Conservation (phyloP, 2,797 vertebrate genomes). For the Thalassophryne amazonica region DNA sequence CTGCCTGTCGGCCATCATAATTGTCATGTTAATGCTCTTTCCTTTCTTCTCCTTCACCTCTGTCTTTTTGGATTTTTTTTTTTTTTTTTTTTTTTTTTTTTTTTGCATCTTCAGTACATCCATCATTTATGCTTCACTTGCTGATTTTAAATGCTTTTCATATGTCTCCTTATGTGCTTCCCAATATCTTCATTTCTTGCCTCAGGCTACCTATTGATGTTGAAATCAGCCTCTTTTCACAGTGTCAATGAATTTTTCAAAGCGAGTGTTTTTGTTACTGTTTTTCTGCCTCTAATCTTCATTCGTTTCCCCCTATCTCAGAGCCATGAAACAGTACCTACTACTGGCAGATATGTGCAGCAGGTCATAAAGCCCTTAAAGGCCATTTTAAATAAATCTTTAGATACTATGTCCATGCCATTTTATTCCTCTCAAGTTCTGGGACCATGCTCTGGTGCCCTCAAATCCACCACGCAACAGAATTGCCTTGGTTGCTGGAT, state of each 20-base stretch:
- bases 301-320: neutral
- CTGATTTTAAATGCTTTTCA: neutral
- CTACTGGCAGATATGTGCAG: too few relatives aligned
- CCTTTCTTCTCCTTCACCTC: conserved; percentile 1
- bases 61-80: neutral
- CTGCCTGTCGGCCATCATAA: neutral
- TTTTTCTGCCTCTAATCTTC: neutral
- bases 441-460: too few relatives aligned
- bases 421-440: too few relatives aligned
- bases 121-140: neutral
- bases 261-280: neutral
- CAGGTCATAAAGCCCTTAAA: too few relatives aligned
- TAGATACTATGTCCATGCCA: too few relatives aligned
- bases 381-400: too few relatives aligned
- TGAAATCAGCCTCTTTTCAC: neutral
- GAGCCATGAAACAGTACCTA: too few relatives aligned
- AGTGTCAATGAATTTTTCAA: neutral
- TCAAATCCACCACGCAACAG: too few relatives aligned
- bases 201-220: neutral
- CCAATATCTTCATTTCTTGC: neutral
- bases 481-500: too few relatives aligned
- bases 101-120: conserved; percentile 4
- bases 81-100: conserved; percentile 8
- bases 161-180: conserved; percentile 1
- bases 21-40: conserved; percentile 15